Base-by-base conservation (phyloP, 1,140 invertebrate genomes). In the Caenorhabditis brenneri region DNA sequence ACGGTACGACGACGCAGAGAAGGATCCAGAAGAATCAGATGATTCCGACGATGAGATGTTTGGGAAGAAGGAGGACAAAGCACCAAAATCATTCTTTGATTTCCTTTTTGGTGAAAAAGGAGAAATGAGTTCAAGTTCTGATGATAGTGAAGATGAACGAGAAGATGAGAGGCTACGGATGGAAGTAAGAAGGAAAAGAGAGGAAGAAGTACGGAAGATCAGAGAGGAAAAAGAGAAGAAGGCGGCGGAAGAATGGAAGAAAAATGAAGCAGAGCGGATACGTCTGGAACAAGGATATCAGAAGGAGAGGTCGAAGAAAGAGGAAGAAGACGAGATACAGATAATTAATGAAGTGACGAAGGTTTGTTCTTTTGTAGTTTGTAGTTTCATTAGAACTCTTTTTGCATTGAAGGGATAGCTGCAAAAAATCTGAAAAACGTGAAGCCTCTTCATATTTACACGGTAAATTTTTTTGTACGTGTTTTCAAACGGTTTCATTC, bases 71-170 rank as follows among this genome's bases (percentile, higher is more conserved):
- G n/a, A 22, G 42, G 65, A 74, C 3, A 74, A 74, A 19, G 65
- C 65, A 42, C 65, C 65, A 24, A 74, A 74, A 42, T 74, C 65
- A 10, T 74, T 74, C 36, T 74, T 74, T 42, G 65, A 74, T 74
- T 74, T 42, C 1, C 42, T 74, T 15, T 74, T 74, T 74, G 65
- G 65, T 12, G 65, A 74, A 5, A n/a, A 6, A 9, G 65, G 19
- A 5, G 58, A 9, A 33, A 7, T 16, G 3, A 19, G 19, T 46
- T 74, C 36, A 10, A 36, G 22, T 42, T 1, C 12, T n/a, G n/a
- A 24, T 42, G n/a, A 42, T 12, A 74, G 65, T 74, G 65, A 74
- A 7, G 36, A 74, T 27, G 65, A 74, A 46, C 10, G 10, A 42
- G 65, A 31, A 24, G 36, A 74, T 12, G 65, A 74, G 15, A 39